Base-by-base conservation (phyloP, 2,797 vertebrate species). In the Adrianichthys oophorus region DNA sequence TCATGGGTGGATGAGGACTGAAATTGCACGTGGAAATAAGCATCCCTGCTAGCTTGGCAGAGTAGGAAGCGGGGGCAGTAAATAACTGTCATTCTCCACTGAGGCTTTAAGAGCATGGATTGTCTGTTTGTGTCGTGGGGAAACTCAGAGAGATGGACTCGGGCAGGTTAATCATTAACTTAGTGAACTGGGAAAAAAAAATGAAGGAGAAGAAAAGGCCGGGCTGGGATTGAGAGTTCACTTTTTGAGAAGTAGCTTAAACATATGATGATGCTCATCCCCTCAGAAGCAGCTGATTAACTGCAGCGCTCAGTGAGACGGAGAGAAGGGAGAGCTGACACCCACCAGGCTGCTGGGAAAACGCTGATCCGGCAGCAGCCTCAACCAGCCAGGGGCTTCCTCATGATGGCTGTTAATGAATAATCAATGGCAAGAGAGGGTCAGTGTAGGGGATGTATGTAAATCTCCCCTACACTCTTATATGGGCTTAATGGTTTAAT, bases 31-130 rank as follows among this genome's bases (percentile, higher is more conserved):
- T 89, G 85, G 81, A 89, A 91, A 90, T 85, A 82, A 90, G 86
- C 91, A 91, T 91, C 90, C 91, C 87, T 71, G 81, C 76, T 89
- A 72, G 75, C 70, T 80, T 86, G 87, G 80, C 85, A 90, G 78
- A 70, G 69, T 69, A 82, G 84, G 79, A 90, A 86, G 87, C 76
- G 75, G 88, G 80, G 87, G 88, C 82, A 90, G 89, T 84, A 92
- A 90, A 91, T 90, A 87, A 90, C 89, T 91, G 89, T 91, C 89
- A 87, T 87, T 88, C 87, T 84, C 76, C 60, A 64, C 76, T 37
- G 71, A 85, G 86, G 69, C 83, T 72, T 69, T 37, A 37, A 74
- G 65, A 49, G 68, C 64, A 70, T 37, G 50, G 72, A 61, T 40
- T 67, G 52, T 46, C 55, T 46, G 23, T 48, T 2, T 42, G 13